phyloP scores from a whole-genome alignment of 2,113 vertebrate genomes.

The Orycteropus afer region DNA sequence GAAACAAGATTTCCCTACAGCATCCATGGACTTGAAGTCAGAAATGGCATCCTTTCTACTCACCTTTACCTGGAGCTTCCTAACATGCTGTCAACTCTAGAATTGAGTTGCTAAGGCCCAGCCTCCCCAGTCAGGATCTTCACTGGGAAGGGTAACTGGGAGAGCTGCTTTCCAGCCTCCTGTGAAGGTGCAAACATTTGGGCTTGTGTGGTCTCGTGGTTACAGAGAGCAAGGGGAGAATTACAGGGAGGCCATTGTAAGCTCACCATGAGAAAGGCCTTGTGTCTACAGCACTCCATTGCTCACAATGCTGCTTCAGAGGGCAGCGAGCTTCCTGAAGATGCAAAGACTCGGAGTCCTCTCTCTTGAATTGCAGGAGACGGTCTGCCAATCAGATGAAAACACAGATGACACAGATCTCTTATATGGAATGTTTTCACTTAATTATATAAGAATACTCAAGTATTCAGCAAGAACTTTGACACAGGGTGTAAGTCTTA shows the following conservation, averaged over 20 bases:
- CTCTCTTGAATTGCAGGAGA: neutral
- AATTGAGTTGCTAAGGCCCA: neutral
- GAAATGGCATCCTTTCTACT: neutral
- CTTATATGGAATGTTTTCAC: neutral
- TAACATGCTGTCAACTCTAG: too few relatives aligned
- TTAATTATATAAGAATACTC: neutral
- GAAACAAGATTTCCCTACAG: too few relatives aligned
- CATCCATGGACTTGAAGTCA: accelerated
- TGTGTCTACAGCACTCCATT: accelerated
- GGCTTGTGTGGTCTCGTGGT: accelerated
- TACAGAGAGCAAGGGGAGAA: neutral
- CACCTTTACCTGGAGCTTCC: neutral
- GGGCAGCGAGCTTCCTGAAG: neutral
- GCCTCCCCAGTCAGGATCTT: neutral
- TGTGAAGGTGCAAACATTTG: neutral
- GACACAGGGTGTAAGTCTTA: neutral
- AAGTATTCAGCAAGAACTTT: neutral
- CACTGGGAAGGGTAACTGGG: neutral
- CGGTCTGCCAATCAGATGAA: neutral
- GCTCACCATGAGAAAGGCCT: neutral
- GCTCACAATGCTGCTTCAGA: neutral
- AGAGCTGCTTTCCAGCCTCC: neutral
- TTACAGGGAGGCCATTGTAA: accelerated
- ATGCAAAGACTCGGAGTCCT: accelerated
- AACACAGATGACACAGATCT: neutral